Base-by-base conservation (phyloP, 37 sponge, comb jelly and placozoan genomes). In the Halichondria panicea region DNA sequence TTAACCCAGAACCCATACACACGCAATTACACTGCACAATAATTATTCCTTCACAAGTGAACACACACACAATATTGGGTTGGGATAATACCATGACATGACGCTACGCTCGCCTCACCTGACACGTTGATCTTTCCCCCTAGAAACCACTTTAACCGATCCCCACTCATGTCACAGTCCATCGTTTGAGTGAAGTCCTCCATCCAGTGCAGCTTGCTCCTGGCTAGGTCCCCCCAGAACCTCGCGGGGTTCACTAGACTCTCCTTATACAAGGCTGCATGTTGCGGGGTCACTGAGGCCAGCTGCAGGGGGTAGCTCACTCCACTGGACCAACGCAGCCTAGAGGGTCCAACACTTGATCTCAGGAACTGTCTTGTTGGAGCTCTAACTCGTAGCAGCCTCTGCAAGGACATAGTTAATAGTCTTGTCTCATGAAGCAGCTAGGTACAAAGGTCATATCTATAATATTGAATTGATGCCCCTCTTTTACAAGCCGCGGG, bases 151-250 rank as follows among this genome's bases (percentile, higher is more conserved):
- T 58, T 83, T 41, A 96, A 72, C 34, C 67, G 64, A 0, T 94
- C 97, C 40, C 37, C 31, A 25, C 78, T 72, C 79, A 96, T 76
- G 74, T 92, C 83, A 55, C 87, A 89, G 55, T 92, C 81, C 85
- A 87, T 87, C 15, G 84, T 88, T 24, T 78, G 80, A 58, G 90
- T 86, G 53, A 89, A 96, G 34, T 76, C 72, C 43, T 84, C 79
- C 54, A 71, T 63, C 97, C 97, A 96, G 6, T 50, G 25, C 11
- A 93, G 63, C 44, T 93, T 81, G 45, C 66, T 80, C 36, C 60
- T 73, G 0, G 84, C 97, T 37, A 97, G 66, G 52, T 94, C 81
- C 15, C 89, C 92, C 95, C 95, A 97, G 68, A 97, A 97, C 34
- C 21, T 55, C 68, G 88, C 85, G 3, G 95, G 93, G 39, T 91